Conservation (phyloP, 2,888 invertebrate species). For the Chouioia cunea region DNA sequence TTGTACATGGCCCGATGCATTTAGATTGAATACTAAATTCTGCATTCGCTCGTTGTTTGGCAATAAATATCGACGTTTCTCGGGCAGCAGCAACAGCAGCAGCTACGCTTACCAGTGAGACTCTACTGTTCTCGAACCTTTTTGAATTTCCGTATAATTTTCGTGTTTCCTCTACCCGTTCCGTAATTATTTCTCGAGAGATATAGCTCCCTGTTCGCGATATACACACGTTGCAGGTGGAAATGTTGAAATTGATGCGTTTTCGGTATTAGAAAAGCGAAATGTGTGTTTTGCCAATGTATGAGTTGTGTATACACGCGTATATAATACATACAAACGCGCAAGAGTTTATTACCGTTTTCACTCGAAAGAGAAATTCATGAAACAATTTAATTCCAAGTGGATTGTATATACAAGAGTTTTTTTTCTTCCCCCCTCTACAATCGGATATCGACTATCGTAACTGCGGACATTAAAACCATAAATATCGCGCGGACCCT, state of each 20-base stretch:
- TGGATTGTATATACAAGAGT: not conserved
- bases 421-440: not conserved
- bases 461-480: conserved; percentile 38
- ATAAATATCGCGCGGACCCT: conserved; percentile 35
- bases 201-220: no score
- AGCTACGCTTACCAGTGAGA: conserved; percentile 6
- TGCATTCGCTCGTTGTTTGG: conserved; percentile 61
- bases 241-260: no score
- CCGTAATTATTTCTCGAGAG: conserved; percentile 21
- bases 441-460: conserved; percentile 39
- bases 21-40: conserved; percentile 65
- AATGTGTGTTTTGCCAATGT: no score
- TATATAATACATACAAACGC: no score
- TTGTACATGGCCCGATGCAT: conserved; percentile 52
- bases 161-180: conserved; percentile 1
- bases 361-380: conserved; percentile 19
- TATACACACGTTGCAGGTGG: no score
- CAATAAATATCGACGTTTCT: conserved; percentile 60
- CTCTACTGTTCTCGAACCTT: conserved; percentile 7
- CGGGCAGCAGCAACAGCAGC: not conserved
- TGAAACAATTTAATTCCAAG: conserved; percentile 35
- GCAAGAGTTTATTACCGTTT: no score
- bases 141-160: conserved; percentile 44
- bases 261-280: no score
- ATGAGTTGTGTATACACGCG: no score